These are phyloP conservation scores for Ridgeia piscesae DNA, from an alignment of 1,140 invertebrate species.

Conservation along the genomic window DNA sequence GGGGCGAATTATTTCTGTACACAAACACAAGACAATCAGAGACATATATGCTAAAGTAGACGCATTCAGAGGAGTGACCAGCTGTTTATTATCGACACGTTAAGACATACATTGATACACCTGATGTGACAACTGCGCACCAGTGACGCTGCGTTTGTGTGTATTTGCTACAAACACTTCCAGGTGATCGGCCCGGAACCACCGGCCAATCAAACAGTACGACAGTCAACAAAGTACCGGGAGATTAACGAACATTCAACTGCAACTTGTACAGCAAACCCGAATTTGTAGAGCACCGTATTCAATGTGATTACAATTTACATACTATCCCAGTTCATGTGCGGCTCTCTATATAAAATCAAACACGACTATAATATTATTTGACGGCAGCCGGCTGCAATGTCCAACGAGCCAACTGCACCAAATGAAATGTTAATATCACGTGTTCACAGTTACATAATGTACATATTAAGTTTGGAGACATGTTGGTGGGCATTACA, in stretches of 20 bases:
- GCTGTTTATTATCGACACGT: not conserved
- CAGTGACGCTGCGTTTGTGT: not conserved
- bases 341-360: not conserved
- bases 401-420: not conserved
- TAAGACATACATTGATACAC: slow-evolving; percentile 1
- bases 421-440: slow-evolving; percentile 6
- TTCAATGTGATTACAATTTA: slow-evolving; percentile 1
- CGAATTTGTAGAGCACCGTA: not conserved
- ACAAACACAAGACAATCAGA: not conserved
- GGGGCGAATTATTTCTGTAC: not conserved
- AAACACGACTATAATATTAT: not conserved
- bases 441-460: not conserved
- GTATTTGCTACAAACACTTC: not conserved
- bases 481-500: not conserved
- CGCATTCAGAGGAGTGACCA: not conserved
- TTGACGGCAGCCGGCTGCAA: not conserved
- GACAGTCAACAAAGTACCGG: not conserved
- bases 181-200: not conserved
- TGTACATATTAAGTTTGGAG: slow-evolving; percentile 1
- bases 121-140: not conserved
- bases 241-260: not conserved
- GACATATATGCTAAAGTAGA: slow-evolving; percentile 6
- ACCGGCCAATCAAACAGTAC: not conserved
- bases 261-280: not conserved
- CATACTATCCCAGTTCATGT: not conserved